phyloP scores from a whole-genome alignment of 2,888 invertebrate species.

The Diaperis boleti region DNA sequence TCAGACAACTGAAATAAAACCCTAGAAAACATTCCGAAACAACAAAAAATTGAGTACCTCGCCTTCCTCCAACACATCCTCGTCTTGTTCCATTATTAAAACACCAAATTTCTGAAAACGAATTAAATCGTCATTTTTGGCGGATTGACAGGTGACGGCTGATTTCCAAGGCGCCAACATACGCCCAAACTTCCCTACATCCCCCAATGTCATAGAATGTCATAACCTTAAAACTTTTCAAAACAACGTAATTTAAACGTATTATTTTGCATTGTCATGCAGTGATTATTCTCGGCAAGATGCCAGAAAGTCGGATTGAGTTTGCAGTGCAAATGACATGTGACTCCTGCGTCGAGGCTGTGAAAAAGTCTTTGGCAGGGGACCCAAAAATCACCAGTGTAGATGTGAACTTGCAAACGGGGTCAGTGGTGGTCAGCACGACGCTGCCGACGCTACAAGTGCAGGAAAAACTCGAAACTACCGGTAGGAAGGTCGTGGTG shows the following conservation, averaged over 20 bases:
- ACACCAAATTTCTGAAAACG: background rate
- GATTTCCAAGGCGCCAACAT: background rate
- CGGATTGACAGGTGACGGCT: conserved; percentile 19
- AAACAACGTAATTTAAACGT: background rate
- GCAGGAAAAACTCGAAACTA: conserved; percentile 67
- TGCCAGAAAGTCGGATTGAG: conserved; percentile 70
- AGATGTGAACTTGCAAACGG: conserved; percentile 71
- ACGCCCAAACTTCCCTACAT: background rate
- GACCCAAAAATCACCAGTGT: conserved; percentile 67
- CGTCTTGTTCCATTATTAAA: conserved; percentile 42
- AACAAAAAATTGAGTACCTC: conserved; percentile 43
- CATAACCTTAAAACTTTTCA: conserved; percentile 2
- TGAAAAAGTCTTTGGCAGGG: conserved; percentile 66
- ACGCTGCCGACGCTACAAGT: conserved; percentile 72
- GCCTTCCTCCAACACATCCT: conserved; percentile 50
- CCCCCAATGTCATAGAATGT: no score
- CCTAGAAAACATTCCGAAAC: background rate
- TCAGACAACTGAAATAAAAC: conserved; percentile 50
- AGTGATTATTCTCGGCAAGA: conserved; percentile 36
- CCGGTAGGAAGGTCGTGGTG: conserved; percentile 81
- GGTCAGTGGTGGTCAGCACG: conserved; percentile 79
- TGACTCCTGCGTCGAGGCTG: conserved; percentile 68
- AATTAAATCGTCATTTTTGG: conserved; percentile 16
- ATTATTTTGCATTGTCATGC: conserved; percentile 19
- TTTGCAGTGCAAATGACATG: conserved; percentile 76